Evolutionary conservation across 1,140 invertebrate genomes (phyloP), one percentile per base, ranked within the genome.

Genomic region (Trissolcus basalis): DNA sequence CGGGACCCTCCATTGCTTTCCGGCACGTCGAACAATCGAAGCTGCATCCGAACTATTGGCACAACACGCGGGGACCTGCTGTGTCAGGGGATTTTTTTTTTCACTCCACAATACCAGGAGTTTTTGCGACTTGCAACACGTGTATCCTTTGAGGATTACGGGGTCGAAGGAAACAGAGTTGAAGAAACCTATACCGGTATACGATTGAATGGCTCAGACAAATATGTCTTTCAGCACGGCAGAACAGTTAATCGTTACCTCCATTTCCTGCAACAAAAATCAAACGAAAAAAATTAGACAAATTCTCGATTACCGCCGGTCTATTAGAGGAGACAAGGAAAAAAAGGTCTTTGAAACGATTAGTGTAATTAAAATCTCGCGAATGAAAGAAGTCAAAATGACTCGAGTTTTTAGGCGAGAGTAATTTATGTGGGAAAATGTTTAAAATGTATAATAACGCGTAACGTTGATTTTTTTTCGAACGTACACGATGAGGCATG

Each of bases 81-180:
- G 43, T 44, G 11, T n/a, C 33, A 27, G 19, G 19, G 19, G 19
- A 3, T 27, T 27, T 27, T 27, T 27, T 27, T 27, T 48, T 61
- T 70, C 51, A 45, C 45, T 41, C n/a, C 11, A 60, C 58, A 43
- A 51, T 51, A 11, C 47, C 9, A 33, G 10, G 13, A 12, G 32
- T 44, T 71, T 69, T 59, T 65, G 33, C 39, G 19, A 10, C 41
- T 19, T 51, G 45, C 64, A 72, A 80, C 75, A 80, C 72, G 75
- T 73, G 78, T 80, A 82, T 80, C 75, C 79, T 70, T 27, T 78
- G 79, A 60, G 75, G 71, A 78, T 78, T 76, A 78, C 65, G 41
- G 59, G 61, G 64, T 51, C 50, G 59, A 59, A 65, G 60, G 36
- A 78, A 64, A 36, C 48, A 78, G 51, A 43, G 55, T 32, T 55